Base-by-base conservation (phyloP, 2,797 vertebrate species). In the Fistularia tabacaria region DNA sequence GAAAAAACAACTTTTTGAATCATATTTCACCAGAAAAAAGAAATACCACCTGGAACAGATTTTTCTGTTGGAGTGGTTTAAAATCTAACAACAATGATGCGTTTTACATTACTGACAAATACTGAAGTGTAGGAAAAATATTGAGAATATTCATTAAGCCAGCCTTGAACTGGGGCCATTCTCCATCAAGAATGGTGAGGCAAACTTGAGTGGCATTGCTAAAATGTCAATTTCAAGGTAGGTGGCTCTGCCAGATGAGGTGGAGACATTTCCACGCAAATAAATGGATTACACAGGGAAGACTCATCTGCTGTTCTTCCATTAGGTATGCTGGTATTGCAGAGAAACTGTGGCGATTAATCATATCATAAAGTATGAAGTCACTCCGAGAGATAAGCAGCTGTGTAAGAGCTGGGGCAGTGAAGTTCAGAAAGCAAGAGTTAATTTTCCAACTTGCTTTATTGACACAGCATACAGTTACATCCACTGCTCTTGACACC, bases 181-280 rank as follows among this genome's bases (percentile, higher is more conserved):
- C 38, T 46, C 50, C 54, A 70, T 77, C 71, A 51, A 40, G 38
- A 48, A 47, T 9, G 6, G 47, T 1, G 36, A 52, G 40, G 52
- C 25, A 36, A 80, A 73, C 54, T 70, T 60, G 46, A 57, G 58
- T 64, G 63, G 62, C 58, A 59, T 75, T 55, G 57, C 68, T 75
- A 65, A 82, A 86, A 77, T 82, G 73, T 74, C 76, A 80, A 83
- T 88, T 85, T 88, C 81, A 83, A 84, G 83, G 78, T 80, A 67
- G 63, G 64, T 67, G 60, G 69, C 66, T 76, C 42, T 59, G 74
- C 52, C 49, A 71, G 69, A 82, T 81, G 74, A 79, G 69, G 73
- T 78, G 65, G 55, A 76, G 74, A 70, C 69, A 76, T 74, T 83
- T 79, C 62, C 65, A 83, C 12, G 57, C 68, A 61, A 36, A 51